Evolutionary conservation across 2,113 vertebrate genomes (phyloP), one percentile per base, ranked within the genome.

Genomic region (Tylochromis polylepis): DNA sequence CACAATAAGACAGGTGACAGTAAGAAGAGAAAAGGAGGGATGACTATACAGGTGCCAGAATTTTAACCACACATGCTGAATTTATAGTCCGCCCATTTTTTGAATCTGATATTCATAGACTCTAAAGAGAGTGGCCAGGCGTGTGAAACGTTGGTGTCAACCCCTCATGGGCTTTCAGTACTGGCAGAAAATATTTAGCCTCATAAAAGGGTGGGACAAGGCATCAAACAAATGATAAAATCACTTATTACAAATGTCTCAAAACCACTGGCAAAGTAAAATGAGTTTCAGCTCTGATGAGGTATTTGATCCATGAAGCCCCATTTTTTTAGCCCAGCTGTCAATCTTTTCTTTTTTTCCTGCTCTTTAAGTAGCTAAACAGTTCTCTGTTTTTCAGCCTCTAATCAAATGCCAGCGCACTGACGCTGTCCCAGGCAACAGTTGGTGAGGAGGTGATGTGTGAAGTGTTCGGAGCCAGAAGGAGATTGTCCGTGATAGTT

Each of bases 401-500:
- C 34, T 79, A 60, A 86, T 90, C 24, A 85, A 90, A 90, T 80
- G 85, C 65, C 79, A 80, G 89, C 24, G 5, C n/a, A 65, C 70
- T 53, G 85, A 80, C 22, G 86, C 59, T 36, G 91, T 92, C 85
- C 87, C 7, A 6, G 87, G 84, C 86, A 94, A 88, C 94, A 94
- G 91, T 90, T 94, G 92, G 90, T 86, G 87, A 85, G 84, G 91
- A 92, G 89, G 82, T 91, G 93, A 91, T 72, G 88, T 90, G 92
- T 89, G 87, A 91, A 88, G 90, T 43, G 59, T 46, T 65, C 5
- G 2, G 88, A 88, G 90, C 83, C 88, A 81, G 53, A 89, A 92
- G 92, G 92, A 93, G 91, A 88, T 84, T 81, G 87, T 89, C 90
- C 88, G 59, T 85, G 93, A 94, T 94, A 90, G 93, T 91, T 89